phyloP scores from a whole-genome alignment of 2,113 vertebrate species.

The Emydura subglobosa region DNA sequence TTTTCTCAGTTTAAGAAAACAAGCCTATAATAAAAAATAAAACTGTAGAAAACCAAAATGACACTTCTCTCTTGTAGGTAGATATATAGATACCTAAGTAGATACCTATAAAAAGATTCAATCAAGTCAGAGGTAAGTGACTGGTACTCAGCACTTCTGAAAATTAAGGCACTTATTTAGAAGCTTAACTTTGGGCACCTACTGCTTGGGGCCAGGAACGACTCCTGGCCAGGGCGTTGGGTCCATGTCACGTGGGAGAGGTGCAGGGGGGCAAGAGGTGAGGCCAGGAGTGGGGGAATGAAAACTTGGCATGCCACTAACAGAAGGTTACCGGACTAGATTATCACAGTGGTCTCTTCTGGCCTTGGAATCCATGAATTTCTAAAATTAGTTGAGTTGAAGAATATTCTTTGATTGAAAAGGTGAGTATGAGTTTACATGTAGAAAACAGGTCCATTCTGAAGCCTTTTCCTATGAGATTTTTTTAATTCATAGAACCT shows the following conservation, averaged over 20 bases:
- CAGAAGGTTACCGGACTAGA: background rate
- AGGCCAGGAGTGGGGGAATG: no score
- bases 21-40: background rate
- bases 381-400: background rate
- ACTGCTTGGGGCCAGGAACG: background rate
- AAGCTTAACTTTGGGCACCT: conserved; percentile 25
- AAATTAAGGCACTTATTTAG: background rate
- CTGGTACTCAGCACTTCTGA: background rate
- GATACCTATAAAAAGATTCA: background rate
- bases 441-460: background rate
- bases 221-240: no score
- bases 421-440: background rate
- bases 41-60: background rate
- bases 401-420: background rate
- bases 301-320: no score
- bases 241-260: no score
- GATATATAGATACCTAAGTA: background rate
- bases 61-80: background rate
- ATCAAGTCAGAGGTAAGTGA: background rate
- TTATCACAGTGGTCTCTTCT: background rate
- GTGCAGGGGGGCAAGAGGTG: no score
- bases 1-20: conserved; percentile 6
- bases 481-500: background rate
- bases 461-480: background rate
- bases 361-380: conserved; percentile 7